These are phyloP conservation scores for Leptodirus hochenwartii DNA, from an alignment of 2,888 invertebrate genomes.

Conservation along the genomic window DNA sequence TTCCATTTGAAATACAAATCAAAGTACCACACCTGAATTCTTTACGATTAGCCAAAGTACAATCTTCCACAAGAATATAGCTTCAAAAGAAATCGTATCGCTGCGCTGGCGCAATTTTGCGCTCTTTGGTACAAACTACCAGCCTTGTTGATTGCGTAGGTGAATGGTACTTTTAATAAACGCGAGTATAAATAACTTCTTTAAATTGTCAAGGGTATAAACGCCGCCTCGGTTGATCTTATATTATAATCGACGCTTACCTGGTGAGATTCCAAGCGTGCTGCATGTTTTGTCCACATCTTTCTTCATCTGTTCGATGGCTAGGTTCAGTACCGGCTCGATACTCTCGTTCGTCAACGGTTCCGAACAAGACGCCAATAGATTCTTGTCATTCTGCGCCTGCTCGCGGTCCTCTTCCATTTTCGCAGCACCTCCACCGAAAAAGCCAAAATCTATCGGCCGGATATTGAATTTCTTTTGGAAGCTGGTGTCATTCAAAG, in stretches of 20 bases:
- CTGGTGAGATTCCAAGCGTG: conserved; percentile 72
- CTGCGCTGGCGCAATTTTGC: too few species aligned
- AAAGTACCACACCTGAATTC: too few species aligned
- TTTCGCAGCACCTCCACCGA: conserved; percentile 33
- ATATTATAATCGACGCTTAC: conserved; percentile 46
- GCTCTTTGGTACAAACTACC: too few species aligned
- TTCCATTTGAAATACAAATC: too few species aligned
- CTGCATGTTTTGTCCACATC: conserved; percentile 75
- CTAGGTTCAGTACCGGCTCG: conserved; percentile 66
- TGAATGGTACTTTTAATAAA: too few species aligned
- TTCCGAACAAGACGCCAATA: conserved; percentile 27
- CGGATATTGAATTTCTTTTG: conserved; percentile 68
- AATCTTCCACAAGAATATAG: too few species aligned
- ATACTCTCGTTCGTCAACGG: conserved; percentile 56
- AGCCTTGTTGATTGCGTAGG: too few species aligned
- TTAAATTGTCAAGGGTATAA: too few species aligned
- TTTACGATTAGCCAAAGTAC: too few species aligned
- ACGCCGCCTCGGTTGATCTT: too few species aligned
- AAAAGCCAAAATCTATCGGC: conserved; percentile 48
- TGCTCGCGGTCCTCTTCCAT: conserved; percentile 46
- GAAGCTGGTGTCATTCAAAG: conserved; percentile 67
- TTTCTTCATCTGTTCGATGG: conserved; percentile 70
- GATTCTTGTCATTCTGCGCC: conserved; percentile 25
- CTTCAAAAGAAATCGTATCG: too few species aligned
- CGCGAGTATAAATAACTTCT: too few species aligned